Conservation (phyloP, 1,140 invertebrate species). For the Dendroctonus valens region DNA sequence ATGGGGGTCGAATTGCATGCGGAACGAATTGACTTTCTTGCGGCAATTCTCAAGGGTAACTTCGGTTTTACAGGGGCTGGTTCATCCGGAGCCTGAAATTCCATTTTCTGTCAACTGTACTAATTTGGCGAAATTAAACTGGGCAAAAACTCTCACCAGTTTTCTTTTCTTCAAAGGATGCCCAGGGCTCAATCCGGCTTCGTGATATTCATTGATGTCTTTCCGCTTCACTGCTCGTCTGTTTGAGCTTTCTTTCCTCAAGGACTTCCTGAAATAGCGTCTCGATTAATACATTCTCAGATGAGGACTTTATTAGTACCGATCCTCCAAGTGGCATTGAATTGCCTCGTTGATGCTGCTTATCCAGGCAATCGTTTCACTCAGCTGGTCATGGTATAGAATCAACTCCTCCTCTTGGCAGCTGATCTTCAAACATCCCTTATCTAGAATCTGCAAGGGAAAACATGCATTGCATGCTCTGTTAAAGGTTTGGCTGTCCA, state of each 20-base stretch:
- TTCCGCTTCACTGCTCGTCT: constrained; percentile 57
- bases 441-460: constrained; percentile 33
- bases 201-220: constrained; percentile 47
- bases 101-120: neutral
- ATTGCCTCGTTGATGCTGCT: constrained; percentile 56
- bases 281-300: neutral
- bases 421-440: constrained; percentile 53
- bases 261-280: constrained; percentile 51
- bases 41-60: constrained; percentile 4
- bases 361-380: constrained; percentile 58
- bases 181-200: constrained; percentile 46
- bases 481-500: constrained; percentile 1
- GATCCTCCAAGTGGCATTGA: constrained; percentile 56
- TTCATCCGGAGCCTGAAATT: neutral
- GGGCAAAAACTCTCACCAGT: constrained; percentile 20
- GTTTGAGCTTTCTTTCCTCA: constrained; percentile 61
- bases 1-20: constrained; percentile 31
- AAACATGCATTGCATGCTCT: neutral
- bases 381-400: constrained; percentile 56
- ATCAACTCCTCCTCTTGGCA: constrained; percentile 60
- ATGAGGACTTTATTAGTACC: constrained; percentile 14
- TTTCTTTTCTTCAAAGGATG: constrained; percentile 42
- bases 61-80: neutral
- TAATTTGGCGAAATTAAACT: neutral
- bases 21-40: constrained; percentile 21